phyloP scores from a whole-genome alignment of 2,888 invertebrate genomes.

The Cartodere bifasciata region DNA sequence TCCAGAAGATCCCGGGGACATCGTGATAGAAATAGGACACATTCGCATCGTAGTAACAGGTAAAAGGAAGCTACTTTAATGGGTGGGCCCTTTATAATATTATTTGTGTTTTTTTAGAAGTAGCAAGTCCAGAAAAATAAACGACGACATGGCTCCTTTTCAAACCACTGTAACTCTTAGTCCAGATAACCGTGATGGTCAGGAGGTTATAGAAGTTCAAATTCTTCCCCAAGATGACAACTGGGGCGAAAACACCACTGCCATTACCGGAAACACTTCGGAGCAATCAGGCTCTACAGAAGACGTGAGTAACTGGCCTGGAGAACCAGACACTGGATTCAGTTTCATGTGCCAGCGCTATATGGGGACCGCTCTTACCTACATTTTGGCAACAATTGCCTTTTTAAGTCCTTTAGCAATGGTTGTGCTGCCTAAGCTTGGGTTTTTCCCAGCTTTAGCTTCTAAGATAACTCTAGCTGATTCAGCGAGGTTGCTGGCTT shows the following conservation, averaged over 20 bases:
- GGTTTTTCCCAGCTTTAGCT: conserved; percentile 66
- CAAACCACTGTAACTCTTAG: conserved; percentile 76
- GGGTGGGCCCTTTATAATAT: not conserved
- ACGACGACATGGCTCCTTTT: conserved; percentile 69
- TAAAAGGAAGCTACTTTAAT: too few relatives aligned
- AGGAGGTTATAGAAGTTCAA: conserved; percentile 92
- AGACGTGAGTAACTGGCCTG: conserved; percentile 72
- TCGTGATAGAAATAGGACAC: conserved; percentile 43
- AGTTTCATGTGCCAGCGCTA: conserved; percentile 70
- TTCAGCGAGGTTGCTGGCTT: conserved; percentile 59
- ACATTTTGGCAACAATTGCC: conserved; percentile 67
- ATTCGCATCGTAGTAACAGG: conserved; percentile 52
- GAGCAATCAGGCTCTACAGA: conserved; percentile 92
- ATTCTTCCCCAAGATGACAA: conserved; percentile 94
- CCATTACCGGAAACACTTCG: conserved; percentile 91
- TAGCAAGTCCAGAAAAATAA: conserved; percentile 49
- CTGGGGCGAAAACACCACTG: conserved; percentile 98
- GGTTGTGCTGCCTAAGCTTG: conserved; percentile 87
- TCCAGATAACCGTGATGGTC: conserved; percentile 67
- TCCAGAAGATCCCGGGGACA: conserved; percentile 56
- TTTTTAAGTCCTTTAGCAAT: conserved; percentile 89
- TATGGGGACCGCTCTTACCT: conserved; percentile 67
- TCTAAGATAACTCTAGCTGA: conserved; percentile 56
- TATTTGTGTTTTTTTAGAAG: conserved; percentile 36
- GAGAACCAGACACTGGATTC: conserved; percentile 59